Conservation (phyloP, 2,797 vertebrate species). For the Hyperoplus immaculatus region DNA sequence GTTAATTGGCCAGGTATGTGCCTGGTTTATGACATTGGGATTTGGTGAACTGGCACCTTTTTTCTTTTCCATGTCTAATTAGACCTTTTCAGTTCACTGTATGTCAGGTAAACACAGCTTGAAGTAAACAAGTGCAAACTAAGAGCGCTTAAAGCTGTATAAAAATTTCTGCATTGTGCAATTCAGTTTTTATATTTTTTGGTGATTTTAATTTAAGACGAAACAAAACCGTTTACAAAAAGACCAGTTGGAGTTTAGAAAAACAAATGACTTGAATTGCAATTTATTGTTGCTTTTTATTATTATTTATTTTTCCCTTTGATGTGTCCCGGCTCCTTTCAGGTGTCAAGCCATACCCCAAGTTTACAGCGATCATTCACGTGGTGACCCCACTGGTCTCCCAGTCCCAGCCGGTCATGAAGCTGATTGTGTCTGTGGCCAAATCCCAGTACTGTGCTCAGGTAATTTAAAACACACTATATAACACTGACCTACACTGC, state of each 20-base stretch:
- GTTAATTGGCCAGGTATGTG: conserved; percentile 56
- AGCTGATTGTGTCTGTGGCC: conserved; percentile 95
- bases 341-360: conserved; percentile 94
- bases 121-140: conserved; percentile 41
- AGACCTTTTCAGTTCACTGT: conserved; percentile 25
- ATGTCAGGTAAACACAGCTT: conserved; percentile 28
- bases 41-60: conserved; percentile 49
- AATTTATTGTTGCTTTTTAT: background rate
- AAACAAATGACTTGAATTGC: background rate
- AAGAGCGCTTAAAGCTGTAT: conserved; percentile 22
- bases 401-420: conserved; percentile 98
- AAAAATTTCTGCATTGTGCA: background rate
- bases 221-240: too few species aligned
- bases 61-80: conserved; percentile 45
- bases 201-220: too few species aligned
- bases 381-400: conserved; percentile 97
- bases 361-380: conserved; percentile 97
- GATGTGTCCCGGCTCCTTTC: conserved; percentile 25
- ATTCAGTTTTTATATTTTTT: background rate
- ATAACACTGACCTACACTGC: background rate
- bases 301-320: conserved; percentile 3
- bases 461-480: conserved; percentile 81
- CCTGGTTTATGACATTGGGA: conserved; percentile 49
- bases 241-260: too few species aligned
- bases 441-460: conserved; percentile 99